Conservation (phyloP, 2,113 vertebrate species). For the Hucho hucho region DNA sequence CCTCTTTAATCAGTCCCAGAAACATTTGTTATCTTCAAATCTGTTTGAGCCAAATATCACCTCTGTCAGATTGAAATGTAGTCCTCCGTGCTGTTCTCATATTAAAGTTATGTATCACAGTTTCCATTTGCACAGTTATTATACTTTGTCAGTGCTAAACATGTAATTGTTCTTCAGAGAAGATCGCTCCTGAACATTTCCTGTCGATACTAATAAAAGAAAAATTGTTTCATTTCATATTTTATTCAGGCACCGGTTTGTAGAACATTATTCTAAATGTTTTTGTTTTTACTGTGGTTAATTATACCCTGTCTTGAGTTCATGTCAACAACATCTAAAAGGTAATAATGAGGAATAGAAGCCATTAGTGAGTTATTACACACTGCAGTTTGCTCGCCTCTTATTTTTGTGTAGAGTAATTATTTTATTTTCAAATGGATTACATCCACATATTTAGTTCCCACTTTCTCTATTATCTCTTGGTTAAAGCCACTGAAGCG, state of each 20-base stretch:
- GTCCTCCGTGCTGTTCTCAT: constrained; percentile 16
- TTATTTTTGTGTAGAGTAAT: constrained; percentile 29
- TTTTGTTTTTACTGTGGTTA: constrained; percentile 7
- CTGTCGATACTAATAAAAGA: constrained; percentile 43
- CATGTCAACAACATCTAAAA: constrained; percentile 9
- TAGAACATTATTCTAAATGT: constrained; percentile 31
- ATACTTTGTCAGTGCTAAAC: constrained; percentile 22
- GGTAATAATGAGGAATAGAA: not conserved
- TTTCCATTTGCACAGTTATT: constrained; percentile 33
- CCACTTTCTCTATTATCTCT: constrained; percentile 1
- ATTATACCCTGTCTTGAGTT: not conserved
- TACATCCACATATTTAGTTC: constrained; percentile 6
- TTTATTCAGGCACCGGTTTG: constrained; percentile 44
- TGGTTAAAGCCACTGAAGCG: constrained; percentile 14
- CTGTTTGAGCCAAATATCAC: constrained; percentile 21
- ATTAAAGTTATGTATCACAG: constrained; percentile 37
- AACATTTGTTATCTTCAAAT: constrained; percentile 28
- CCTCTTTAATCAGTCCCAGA: not conserved
- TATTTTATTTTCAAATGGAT: constrained; percentile 38
- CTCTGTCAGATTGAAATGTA: constrained; percentile 31
- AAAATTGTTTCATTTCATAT: constrained; percentile 36
- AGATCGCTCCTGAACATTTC: constrained; percentile 29
- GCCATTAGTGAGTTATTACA: constrained; percentile 31
- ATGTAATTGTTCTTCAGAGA: constrained; percentile 25
- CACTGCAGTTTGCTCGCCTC: not conserved